Base-by-base conservation (phyloP, 2,888 invertebrate genomes). In the Cheilosia soror region DNA sequence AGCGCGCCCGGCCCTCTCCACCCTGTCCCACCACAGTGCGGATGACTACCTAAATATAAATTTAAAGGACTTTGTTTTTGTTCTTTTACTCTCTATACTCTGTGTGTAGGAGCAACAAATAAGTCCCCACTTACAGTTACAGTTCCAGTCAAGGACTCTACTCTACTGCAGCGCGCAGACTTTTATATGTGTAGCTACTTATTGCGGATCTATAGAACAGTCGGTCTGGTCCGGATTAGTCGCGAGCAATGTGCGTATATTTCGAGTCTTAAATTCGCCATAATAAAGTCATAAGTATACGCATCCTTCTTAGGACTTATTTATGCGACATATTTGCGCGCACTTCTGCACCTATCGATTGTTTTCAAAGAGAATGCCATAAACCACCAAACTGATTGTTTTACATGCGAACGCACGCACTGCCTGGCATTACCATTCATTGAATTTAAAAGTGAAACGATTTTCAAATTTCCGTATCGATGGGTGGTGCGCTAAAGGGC, bases 371-470 rank as follows among this genome's bases (percentile, higher is more conserved):
- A 68, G 69, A 72, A 69, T 60, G 63, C 37, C 75, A 53, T 87
- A 84, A 87, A 87, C 79, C 81, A 66, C 63, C 82, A 86, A 82
- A 82, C 85, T 86, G 87, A 84, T 87, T 87, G 87, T 87, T 87
- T 87, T 85, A 81, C 87, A 85, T 85, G 58, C 69, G 65, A 71
- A 79, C 20, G 20, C 80, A 80, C 69, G 73, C 84, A 84, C 80
- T 51, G 37, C 51, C 11, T 69, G 51, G 57, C 51, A 63, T 57
- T 58, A 58, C 62, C 63, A 53, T 53, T 69, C 73, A 69, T 29
- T 69, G 80, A 80, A 51, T 76, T 81, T 57, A 66, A 63, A 76
- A 65, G 73, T 53, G 40, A 79, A 85, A 62, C 85, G 76, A 81
- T 81, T 85, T 85, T 81, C 80, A 68, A 85, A 85, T 81, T 85